Evolutionary conservation across 2,888 invertebrate genomes (phyloP), one percentile per base, ranked within the genome.

Genomic region (Germaria angustata): DNA sequence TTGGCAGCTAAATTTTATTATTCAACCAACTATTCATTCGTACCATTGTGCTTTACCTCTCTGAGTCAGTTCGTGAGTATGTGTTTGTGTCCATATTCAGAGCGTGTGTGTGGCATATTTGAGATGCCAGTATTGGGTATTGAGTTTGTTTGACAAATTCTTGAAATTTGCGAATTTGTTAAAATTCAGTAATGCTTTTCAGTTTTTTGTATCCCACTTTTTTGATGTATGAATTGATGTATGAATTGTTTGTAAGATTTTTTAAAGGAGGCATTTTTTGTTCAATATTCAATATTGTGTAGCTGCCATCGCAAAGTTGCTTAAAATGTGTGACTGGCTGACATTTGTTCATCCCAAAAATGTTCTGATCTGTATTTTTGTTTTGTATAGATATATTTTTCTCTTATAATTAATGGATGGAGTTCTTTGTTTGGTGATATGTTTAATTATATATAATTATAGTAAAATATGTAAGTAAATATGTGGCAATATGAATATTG

Each of bases 41-140:
- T 53, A 61, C 11, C 49, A 28, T 2, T 11, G 44, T 46, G 65
- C 28, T 46, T 34, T 61, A 53, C 17, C 46, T 15, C 8, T 49
- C 61, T 41, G 57, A 49, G 39, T 51, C 65, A 44, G 15, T 78
- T 55, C 51, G 9, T 49, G 57, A 39, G n/a, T 51, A 34, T 15
- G 24, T 46, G 32, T 28, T 36, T 86, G 87, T 86, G 85, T 61
- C 80, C 77, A 82, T 84, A 73, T 81, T 76, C 72, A 78, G 84
- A 84, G 85, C 84, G 85, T 87, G 87, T 88, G 88, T 89, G 89
- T 88, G 89, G 89, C 88, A 89, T 87, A 87, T 88, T 86, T 87
- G 84, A 86, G 85, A 86, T 86, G 86, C 84, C 85, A 72, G 78
- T 84, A 75, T 66, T 72, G 77, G 68, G 82, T 80, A 68, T 65